These are phyloP conservation scores for Drosophila serrata DNA, from an alignment of 1,140 invertebrate genomes.

Conservation along the genomic window DNA sequence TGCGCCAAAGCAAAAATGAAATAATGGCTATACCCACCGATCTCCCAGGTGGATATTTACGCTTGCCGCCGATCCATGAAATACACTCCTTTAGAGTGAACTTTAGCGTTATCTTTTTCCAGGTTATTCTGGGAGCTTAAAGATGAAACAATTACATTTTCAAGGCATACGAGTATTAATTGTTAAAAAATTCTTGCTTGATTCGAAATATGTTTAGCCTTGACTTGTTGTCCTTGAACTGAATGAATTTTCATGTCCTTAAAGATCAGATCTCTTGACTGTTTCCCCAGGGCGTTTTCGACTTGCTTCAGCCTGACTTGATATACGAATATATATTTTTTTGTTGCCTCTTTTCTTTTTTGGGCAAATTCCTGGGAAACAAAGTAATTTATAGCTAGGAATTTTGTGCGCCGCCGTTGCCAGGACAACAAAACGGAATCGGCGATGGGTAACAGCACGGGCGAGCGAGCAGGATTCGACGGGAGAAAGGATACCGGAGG, in stretches of 20 bases:
- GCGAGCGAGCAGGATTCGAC: conserved; percentile 17
- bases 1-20: conserved; percentile 56
- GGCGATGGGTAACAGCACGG: conserved; percentile 44
- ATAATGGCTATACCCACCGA: conserved; percentile 45
- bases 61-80: background rate
- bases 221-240: background rate
- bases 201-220: background rate
- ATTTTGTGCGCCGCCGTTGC: conserved; percentile 60
- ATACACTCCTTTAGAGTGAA: background rate
- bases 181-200: no score
- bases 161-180: no score
- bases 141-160: no score
- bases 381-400: conserved; percentile 74
- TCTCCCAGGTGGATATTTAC: conserved; percentile 38
- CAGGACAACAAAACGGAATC: conserved; percentile 60
- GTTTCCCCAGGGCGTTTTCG: conserved; percentile 18
- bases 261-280: conserved; percentile 21
- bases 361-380: conserved; percentile 72
- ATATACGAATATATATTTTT: background rate
- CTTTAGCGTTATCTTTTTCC: no score
- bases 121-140: background rate
- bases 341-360: conserved; percentile 13
- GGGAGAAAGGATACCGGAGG: background rate
- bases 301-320: conserved; percentile 28
- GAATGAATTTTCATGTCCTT: background rate